Conservation (phyloP, 2,113 vertebrate species). For the Tylochromis polylepis region DNA sequence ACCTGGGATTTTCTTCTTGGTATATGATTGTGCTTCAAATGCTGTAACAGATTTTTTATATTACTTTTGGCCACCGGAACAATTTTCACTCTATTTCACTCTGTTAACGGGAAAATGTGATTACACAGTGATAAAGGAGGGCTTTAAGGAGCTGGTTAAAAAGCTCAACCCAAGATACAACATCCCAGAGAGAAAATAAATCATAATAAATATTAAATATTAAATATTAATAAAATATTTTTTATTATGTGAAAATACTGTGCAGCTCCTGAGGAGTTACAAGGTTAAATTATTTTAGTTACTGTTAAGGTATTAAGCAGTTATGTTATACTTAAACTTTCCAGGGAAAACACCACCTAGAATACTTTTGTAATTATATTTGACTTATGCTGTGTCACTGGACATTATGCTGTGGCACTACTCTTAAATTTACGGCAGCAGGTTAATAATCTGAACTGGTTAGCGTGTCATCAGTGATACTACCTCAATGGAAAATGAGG, state of each 20-base stretch:
- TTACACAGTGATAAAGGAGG: background rate
- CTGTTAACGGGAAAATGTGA: background rate
- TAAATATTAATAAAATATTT: too few species aligned
- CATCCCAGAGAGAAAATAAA: background rate
- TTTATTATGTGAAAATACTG: background rate
- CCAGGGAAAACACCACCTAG: background rate
- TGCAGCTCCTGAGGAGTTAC: background rate
- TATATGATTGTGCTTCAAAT: background rate
- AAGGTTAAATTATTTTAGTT: background rate
- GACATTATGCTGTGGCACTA: background rate
- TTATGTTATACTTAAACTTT: background rate
- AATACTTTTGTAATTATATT: background rate
- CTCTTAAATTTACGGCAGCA: too few species aligned
- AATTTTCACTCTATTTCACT: background rate
- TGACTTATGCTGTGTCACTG: background rate
- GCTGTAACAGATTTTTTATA: background rate
- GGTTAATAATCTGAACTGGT: too few species aligned
- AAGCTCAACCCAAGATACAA: background rate
- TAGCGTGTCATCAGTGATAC: background rate
- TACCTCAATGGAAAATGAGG: background rate
- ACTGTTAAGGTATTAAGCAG: background rate
- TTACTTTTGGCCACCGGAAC: too few species aligned
- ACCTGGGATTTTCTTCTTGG: background rate
- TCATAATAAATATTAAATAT: too few species aligned
- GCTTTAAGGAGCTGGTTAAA: background rate